Base-by-base conservation (phyloP, 2,797 vertebrate species). In the Anabacerthia variegaticeps region DNA sequence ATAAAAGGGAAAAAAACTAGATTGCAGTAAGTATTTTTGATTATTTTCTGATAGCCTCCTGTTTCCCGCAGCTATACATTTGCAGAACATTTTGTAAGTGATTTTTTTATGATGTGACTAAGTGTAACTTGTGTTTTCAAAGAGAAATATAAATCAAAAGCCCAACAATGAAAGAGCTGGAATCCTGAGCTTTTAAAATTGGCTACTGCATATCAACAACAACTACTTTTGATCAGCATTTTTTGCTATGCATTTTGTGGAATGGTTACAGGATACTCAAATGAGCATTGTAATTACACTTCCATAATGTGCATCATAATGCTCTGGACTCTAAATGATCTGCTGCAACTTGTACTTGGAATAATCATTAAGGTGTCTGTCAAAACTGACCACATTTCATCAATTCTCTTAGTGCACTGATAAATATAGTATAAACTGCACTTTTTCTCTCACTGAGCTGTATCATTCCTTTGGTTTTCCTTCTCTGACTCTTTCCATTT, bases 81-180 rank as follows among this genome's bases (percentile, higher is more conserved):
- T 91, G 54, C 62, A 66, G 81, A 87, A 77, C n/a, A 67, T 89
- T 91, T 79, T 75, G 52, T 48, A 87, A 89, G 66, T 65, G 9
- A 88, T 89, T 88, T 92, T 58, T 73, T 90, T 92, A 90, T 81
- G 51, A 63, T 27, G 24, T 93, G 84, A 46, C 81, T 79, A 91
- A 72, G 92, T 68, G 72, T 85, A 62, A 91, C 85, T 74, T 79
- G 27, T 13, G 18, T 87, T 91, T 85, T 93, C 86, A 91, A 93
- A 93, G 37, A n/a, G 65, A 91, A 92, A 89, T 88, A 89, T 7
- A 83, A 92, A 94, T 65, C 61, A 77, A 92, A 94, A 92, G 56
- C 32, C 46, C 27, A 32, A 6, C 68, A 83, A 10, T 78, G 77
- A 88, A 80, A 81, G 54, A 43, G 21, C 76, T 56, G 46, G 27